Base-by-base conservation (phyloP, 2,888 invertebrate genomes). In the Oxystoma pomonae region DNA sequence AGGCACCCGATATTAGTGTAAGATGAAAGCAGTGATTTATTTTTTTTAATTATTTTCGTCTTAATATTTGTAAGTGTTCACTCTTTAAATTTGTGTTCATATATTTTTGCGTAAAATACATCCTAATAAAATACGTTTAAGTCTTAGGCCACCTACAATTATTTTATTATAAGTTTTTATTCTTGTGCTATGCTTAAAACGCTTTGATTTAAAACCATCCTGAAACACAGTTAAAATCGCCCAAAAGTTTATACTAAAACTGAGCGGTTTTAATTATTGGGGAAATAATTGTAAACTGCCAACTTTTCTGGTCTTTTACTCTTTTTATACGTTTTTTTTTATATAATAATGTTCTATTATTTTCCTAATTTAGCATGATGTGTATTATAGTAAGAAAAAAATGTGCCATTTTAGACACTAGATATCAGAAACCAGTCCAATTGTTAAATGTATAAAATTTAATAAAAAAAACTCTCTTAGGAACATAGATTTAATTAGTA, bases 331-430 rank as follows among this genome's bases (percentile, higher is more conserved):
- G 68, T 68, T 71, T 72, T 72, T n/a, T n/a, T 73, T 72, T 72
- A 63, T 67, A 67, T 55, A 53, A 63, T 73, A 70, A 35, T 35
- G 12, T 35, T 35, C 3, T 7, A 35, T 12, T 73, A 73, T 75
- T 72, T 72, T 71, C 71, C 69, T 71, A 70, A 68, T 67, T 62
- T 63, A 65, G 60, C 64, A 59, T 19, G 19, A 50, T 58, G 59
- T 75, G 74, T 76, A 75, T n/a, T n/a, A n/a, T 72, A 74, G 71
- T 73, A 75, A 73, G 67, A 71, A 73, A 35, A n/a, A 72, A 72
- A 76, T 75, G 78, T 79, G 79, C 79, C 79, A 79, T 79, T 77
- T 75, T 76, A 76, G 75, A 70, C 55, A 70, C 71, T 76, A 76
- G 74, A 69, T 69, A 69, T 66, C 67, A 66, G 59, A 70, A 62